phyloP scores from a whole-genome alignment of 2,888 invertebrate species.

The Myopa testacea region DNA sequence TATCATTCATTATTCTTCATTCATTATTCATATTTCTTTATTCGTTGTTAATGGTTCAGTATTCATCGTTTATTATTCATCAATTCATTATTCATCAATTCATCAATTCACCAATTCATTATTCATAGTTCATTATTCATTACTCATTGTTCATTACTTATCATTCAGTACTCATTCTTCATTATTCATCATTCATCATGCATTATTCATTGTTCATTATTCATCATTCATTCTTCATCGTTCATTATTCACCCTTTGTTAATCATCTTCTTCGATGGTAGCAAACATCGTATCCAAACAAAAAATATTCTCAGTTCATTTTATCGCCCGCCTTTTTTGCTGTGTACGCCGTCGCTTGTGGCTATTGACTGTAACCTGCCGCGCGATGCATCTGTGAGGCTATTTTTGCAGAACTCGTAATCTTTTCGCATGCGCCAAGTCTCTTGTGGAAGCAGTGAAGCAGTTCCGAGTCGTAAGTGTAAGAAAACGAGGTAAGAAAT shows the following conservation, averaged over 20 bases:
- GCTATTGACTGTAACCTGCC: too few relatives aligned
- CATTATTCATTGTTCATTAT: not conserved
- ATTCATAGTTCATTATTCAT: too few relatives aligned
- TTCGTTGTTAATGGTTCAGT: not conserved
- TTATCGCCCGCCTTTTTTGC: too few relatives aligned
- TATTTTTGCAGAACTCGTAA: too few relatives aligned
- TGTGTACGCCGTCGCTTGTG: too few relatives aligned
- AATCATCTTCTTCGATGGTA: not conserved
- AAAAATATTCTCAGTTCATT: not conserved
- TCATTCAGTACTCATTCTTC: not conserved
- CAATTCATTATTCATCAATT: too few relatives aligned
- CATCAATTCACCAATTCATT: too few relatives aligned
- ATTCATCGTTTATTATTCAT: too few relatives aligned
- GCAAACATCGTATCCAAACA: not conserved
- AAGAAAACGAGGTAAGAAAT: slow-evolving; percentile 20
- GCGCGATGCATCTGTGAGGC: too few relatives aligned
- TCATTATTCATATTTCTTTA: too few relatives aligned
- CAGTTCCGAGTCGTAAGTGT: not conserved
- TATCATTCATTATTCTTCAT: too few relatives aligned
- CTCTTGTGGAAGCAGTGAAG: not conserved
- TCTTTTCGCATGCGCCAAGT: too few relatives aligned
- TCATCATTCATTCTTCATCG: not conserved
- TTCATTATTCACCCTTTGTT: slow-evolving; percentile 12
- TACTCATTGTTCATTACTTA: not conserved
- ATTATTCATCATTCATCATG: not conserved